Evolutionary conservation across 37 sponge, comb jelly and placozoan species (phyloP).

Genomic region (Ianthella basta): DNA sequence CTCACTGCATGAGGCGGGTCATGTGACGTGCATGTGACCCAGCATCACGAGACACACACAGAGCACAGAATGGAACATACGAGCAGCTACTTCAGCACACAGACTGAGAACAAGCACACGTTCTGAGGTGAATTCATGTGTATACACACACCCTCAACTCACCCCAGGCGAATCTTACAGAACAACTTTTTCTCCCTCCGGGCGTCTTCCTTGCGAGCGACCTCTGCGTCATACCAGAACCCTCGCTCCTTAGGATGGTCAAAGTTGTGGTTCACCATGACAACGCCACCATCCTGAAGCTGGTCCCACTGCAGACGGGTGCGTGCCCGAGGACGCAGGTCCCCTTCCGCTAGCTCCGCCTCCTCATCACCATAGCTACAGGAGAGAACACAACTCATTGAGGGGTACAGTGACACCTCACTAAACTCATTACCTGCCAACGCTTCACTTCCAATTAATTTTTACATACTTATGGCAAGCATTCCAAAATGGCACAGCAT

Average conservation of each 20-base stretch:
- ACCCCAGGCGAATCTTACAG: constrained; percentile 28
- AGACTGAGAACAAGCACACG: too few relatives aligned
- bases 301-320: constrained; percentile 78
- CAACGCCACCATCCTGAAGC: constrained; percentile 52
- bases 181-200: constrained; percentile 17
- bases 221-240: constrained; percentile 88
- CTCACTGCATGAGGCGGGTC: constrained; percentile 13
- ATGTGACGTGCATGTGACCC: too few relatives aligned
- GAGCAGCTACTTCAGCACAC: too few relatives aligned
- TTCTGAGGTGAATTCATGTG: too few relatives aligned
- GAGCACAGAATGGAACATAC: too few relatives aligned
- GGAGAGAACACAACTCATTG: too few relatives aligned
- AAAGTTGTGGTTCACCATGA: constrained; percentile 91
- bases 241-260: constrained; percentile 83
- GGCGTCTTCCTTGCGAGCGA: constrained; percentile 60
- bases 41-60: neutral
- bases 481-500: neutral
- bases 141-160: neutral
- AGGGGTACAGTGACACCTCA: neutral
- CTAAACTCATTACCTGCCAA: neutral
- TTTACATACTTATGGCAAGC: too few relatives aligned
- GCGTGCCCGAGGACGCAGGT: constrained; percentile 74
- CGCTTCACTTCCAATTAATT: too few relatives aligned
- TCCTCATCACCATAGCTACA: constrained; percentile 66
- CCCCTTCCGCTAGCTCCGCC: constrained; percentile 17